Base-by-base conservation (phyloP, 2,888 invertebrate species). In the Megamerina dolium region DNA sequence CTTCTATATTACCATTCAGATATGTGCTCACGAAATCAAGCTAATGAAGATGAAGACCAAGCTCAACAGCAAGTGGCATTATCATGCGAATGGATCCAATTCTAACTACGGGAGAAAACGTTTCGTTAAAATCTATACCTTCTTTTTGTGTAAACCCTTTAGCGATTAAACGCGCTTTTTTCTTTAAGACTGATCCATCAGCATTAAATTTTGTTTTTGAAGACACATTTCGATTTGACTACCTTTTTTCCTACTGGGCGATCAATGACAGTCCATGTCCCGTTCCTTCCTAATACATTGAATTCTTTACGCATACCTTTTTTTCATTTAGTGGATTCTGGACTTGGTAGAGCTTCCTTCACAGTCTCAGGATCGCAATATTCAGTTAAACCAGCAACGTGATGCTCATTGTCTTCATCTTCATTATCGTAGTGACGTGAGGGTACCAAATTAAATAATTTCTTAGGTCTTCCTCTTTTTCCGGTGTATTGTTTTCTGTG, bases 161-260 rank as follows among this genome's bases (percentile, higher is more conserved):
- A 14, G 60, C 59, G 4, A 62, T 61, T 18, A 63, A 40, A 27
- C 61, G 39, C 2, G 61, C 60, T 41, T 63, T 65, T 27, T 55
- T 49, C 18, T 51, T 49, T 8, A 46, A 45, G 3, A 56, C 31
- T 26, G 47, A 46, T 35, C 58, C 59, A 14, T 56, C 49, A 18
- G 50, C 47, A 32, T 55, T 51, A 23, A 49, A 41, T 45, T 61
- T 62, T n/a, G 50, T 52, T 37, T 53, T 52, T 53, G 14, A 55
- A 51, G 2, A 56, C 55, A 55, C 58, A 60, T 36, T 57, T 56
- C 16, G 51, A 58, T 33, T 53, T 50, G 17, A 59, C 48, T 19
- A 54, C 39, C 48, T 56, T 55, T n/a, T 43, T 48, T 5, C 48
- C 48, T 5, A 26, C 12, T 5, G 57, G 55, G 13, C 54, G 42